Base-by-base conservation (phyloP, 92 coral and sea anemone genomes). In the Porites evermanni region DNA sequence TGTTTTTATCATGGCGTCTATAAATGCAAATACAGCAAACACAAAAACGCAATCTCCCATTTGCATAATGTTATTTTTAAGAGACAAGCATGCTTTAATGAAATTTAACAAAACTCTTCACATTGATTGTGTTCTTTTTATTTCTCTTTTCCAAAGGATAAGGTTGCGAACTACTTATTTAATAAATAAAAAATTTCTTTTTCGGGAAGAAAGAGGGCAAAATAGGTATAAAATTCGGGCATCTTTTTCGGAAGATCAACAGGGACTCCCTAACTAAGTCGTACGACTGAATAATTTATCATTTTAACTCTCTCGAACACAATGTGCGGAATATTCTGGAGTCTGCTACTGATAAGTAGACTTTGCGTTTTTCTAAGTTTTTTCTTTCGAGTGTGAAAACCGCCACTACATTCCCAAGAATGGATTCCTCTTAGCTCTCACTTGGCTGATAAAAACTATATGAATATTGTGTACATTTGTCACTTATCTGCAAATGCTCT, bases 31-130 rank as follows among this genome's bases (percentile, higher is more conserved):
- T 66, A 72, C 64, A 59, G 6, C n/a, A 64, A 19, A 38, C 64
- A 13, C 44, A 21, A 77, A 79, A 50, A 50, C 84, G 24, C 74
- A 51, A 51, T 8, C 6, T 66, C 1, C 0, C 32, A 67, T 66
- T 79, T 66, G 84, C 84, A 79, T 79, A 51, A 79, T 64, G 44
- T 79, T 66, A 50, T 79, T 79, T 79, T 50, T 3, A 64, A 38
- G 47, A 38, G 47, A 21, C 38, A 50, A 16, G 23, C 8, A 67
- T 14, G 52, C 21, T 38, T 53, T 11, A 56, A 10, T 8, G 58
- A 20, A 13, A 51, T 19, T 52, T 53, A 51, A 58, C 7, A 47
- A 38, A 63, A 24, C 18, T 18, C 11, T 63, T 78, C 8, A 44
- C 32, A 63, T 32, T 63, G 20, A 67, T 21, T 12, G 7, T 23